A percentile compares a stretch with the other conserved stretches of the same genome.
Conservation (phyloP, 2,888 invertebrate species). For the Epistrophe eligans region DNA sequence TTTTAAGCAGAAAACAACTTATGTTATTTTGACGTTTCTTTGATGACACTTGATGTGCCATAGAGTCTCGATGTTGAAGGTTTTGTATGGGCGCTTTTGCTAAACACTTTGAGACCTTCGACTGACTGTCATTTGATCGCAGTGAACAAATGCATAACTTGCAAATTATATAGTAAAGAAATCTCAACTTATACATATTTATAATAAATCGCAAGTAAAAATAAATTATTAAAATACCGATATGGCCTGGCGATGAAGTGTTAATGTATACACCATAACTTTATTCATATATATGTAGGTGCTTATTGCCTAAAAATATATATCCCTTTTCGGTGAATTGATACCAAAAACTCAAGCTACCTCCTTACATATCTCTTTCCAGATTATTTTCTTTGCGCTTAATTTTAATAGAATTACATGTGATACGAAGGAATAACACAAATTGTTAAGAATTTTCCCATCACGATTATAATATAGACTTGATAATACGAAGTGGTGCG, state of each 20-base stretch:
- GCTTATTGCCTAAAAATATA: neutral
- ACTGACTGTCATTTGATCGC: too few species aligned
- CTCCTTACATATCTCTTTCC: neutral
- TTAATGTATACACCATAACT: constrained; percentile 3
- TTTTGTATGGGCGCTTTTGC: too few species aligned
- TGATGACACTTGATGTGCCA: too few species aligned
- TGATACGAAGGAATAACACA: constrained; percentile 60
- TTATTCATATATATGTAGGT: too few species aligned
- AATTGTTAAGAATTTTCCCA: constrained; percentile 46
- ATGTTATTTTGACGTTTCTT: too few species aligned
- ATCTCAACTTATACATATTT: too few species aligned
- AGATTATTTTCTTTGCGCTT: constrained; percentile 39
- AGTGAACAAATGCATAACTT: too few species aligned
- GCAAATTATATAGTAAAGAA: too few species aligned
- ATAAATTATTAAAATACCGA: neutral
- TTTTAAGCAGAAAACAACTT: too few species aligned
- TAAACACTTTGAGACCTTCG: too few species aligned
- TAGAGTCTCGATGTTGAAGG: too few species aligned
- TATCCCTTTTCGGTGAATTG: neutral
- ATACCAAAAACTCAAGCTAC: constrained; percentile 4
- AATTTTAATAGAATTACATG: constrained; percentile 54
- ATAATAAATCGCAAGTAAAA: neutral
- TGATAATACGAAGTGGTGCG: constrained; percentile 29
- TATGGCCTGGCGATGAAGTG: neutral
- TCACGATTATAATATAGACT: constrained; percentile 20